Evolutionary conservation across 1,140 invertebrate species (phyloP), one percentile per base, ranked within the genome.

Genomic region (Drosophila santomea): DNA sequence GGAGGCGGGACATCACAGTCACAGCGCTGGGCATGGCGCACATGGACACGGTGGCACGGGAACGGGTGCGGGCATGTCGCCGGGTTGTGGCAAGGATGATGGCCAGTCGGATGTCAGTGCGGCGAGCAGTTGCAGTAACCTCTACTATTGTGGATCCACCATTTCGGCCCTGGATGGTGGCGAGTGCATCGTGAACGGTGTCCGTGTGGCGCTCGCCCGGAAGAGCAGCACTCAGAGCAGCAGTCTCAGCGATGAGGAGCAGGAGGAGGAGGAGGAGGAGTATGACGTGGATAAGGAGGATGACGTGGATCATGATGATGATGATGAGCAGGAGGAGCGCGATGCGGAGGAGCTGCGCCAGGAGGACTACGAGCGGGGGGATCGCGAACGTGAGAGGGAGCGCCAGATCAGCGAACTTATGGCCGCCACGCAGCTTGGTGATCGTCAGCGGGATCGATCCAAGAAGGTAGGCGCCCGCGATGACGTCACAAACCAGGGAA

Each of bases 171-270:
- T 95, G 11, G 94, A 95, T 62, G 92, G 89, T 15, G 91, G 93
- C 25, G 94, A 94, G 55, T 94, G 93, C 71, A 92, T 93, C 35
- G 83, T 93, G 20, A 92, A 92, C 28, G 93, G 93, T 8, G 38
- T 93, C 11, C 93, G 93, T 6, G 80, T 84, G 17, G 67, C 79
- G 0, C 93, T 94, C 11, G 92, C 93, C 14, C 93, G 95, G 41
- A 95, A 96, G 81, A 95, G 95, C 4, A 94, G 95, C 75, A 76
- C 73, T 41, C 75, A 88, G 25, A 74, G 82, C 66, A 86, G 95
- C 95, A 96, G 96, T 78, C 95, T 95, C 43, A 96, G 96, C 79
- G 95, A 94, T 43, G 95, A 94, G 39, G 95, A 96, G 43, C 96
- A 96, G 25, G 86, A 88, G 17, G 77, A 80, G 0, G 81, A 64